These are phyloP conservation scores for Cephus cinctus DNA, from an alignment of 1,140 invertebrate genomes.

Conservation along the genomic window DNA sequence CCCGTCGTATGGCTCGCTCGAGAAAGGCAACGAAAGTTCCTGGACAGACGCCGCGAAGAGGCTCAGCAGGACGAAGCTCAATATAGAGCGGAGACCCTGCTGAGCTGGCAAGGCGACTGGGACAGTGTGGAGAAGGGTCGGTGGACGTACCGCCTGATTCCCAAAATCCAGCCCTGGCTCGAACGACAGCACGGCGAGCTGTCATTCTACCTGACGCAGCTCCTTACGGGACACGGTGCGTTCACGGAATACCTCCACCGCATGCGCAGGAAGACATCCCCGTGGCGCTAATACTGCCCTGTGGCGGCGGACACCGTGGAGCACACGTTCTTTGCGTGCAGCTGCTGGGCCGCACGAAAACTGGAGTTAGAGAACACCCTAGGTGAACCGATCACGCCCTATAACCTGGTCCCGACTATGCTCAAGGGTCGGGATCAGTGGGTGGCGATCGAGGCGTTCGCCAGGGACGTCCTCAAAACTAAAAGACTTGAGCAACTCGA, in stretches of 20 bases:
- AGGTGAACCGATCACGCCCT: neutral
- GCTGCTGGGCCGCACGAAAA: constrained; percentile 11
- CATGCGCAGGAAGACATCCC: constrained; percentile 13
- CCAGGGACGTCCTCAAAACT: neutral
- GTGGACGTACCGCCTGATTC: neutral
- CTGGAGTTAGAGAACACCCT: neutral
- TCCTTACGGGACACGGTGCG: constrained; percentile 39
- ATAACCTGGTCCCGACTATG: neutral
- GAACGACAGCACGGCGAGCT: constrained; percentile 11
- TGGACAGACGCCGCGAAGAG: neutral
- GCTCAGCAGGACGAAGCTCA: neutral
- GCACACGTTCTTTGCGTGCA: constrained; percentile 27
- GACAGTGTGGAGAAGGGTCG: neutral
- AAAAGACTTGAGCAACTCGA: no score
- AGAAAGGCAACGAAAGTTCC: neutral
- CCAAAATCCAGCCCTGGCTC: neutral
- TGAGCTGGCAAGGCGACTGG: neutral
- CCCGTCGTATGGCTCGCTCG: constrained; percentile 16
- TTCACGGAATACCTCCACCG: constrained; percentile 27
- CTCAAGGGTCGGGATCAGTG: neutral
- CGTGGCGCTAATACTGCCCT: constrained; percentile 15
- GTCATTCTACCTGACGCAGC: constrained; percentile 23
- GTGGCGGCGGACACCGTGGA: constrained; percentile 19
- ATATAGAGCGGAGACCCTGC: neutral
- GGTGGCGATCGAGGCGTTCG: neutral